Percentiles rank a stretch among this genome's conserved stretches.
Conservation (phyloP, 1,140 invertebrate genomes). For the Plectrocnemia conspersa region DNA sequence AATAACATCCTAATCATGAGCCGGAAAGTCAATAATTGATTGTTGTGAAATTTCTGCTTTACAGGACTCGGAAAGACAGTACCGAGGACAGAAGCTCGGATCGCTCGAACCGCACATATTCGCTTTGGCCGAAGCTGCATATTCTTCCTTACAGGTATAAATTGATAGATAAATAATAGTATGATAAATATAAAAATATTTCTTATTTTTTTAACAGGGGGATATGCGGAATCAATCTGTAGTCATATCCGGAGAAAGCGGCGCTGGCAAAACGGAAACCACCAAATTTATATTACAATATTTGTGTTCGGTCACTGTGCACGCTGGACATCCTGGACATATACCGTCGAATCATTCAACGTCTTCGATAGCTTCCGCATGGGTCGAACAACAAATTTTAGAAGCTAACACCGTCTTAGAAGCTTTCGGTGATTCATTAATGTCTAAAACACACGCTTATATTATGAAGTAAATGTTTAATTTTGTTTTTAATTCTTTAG, state of each 20-base stretch:
- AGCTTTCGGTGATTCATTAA: conserved; percentile 70
- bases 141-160: conserved; percentile 63
- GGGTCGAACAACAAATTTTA: conserved; percentile 91
- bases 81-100: conserved; percentile 77
- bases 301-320: conserved; percentile 73
- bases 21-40: no score
- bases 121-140: conserved; percentile 83
- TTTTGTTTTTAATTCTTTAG: conserved; percentile 50
- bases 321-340: conserved; percentile 34
- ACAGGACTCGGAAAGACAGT: conserved; percentile 75
- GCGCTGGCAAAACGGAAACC: conserved; percentile 95
- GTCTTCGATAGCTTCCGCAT: conserved; percentile 82
- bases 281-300: conserved; percentile 95
- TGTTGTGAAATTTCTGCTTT: conserved; percentile 39
- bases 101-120: conserved; percentile 84
- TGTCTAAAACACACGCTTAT: background rate
- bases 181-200: background rate
- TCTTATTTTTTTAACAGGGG: conserved; percentile 39
- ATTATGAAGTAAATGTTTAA: background rate
- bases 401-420: conserved; percentile 92
- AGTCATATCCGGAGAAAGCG: conserved; percentile 96
- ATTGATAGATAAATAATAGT: conserved; percentile 9
- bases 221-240: conserved; percentile 72
- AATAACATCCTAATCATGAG: no score
- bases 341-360: conserved; percentile 39